Evolutionary conservation across 2,797 vertebrate genomes (phyloP), one percentile per base, ranked within the genome.

Genomic region (Pagetopsis macropterus): DNA sequence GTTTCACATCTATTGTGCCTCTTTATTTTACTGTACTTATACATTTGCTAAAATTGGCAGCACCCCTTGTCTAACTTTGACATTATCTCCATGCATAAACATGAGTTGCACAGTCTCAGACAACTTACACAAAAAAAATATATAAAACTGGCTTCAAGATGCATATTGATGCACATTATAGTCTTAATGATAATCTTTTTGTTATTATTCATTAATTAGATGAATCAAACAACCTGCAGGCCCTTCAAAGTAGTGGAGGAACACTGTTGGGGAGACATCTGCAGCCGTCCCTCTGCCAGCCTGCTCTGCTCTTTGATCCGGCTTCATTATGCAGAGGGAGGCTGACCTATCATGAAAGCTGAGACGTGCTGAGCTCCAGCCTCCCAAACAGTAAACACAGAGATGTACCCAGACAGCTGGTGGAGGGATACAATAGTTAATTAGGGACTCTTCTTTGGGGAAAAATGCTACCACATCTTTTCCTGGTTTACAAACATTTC

Each of bases 221-320:
- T 60, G 1, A 76, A 74, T 81, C 23, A 78, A 81, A 60, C 12
- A 72, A 56, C 37, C 67, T 3, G 2, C 63, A 46, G 57, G 56
- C 44, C 52, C 40, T 78, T 79, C 50, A 72, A 43, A 81, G 75
- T 60, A 68, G 72, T 56, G 45, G 23, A 54, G 62, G 43, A 72
- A 37, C 15, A 54, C 13, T 61, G 67, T 27, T 69, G 81, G 84
- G 43, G 66, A 77, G 84, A 82, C 88, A 90, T 88, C 84, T 87
- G 83, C 70, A 79, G 85, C 61, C 76, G 65, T 84, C 74, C 44
- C 70, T 62, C 37, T 77, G 80, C 76, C 83, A 84, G 78, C 61
- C 79, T 87, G 80, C 63, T 31, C 72, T 63, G 60, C 58, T 81
- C 84, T 91, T 91, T 90, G 89, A 92, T 92, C 76, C 56, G 48